These are phyloP conservation scores for Cliona cf. orientalis DNA, from an alignment of 37 sponge, comb jelly and placozoan species.

Conservation along the genomic window DNA sequence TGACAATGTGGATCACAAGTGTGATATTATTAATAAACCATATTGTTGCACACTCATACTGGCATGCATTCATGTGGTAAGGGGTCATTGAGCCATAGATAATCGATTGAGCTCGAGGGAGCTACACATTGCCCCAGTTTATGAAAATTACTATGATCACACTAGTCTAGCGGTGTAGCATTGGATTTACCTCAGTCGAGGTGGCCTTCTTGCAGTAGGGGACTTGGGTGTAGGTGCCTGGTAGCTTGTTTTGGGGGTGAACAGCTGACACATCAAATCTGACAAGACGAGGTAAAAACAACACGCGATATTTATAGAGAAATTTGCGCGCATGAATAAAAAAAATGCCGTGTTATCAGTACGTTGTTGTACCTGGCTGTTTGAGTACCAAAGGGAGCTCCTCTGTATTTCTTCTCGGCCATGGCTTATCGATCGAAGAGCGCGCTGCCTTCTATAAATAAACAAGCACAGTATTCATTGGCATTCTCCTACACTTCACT, in stretches of 20 bases:
- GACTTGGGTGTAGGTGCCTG: constrained; percentile 95
- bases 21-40: not conserved
- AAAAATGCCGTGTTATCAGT: not conserved
- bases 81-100: not conserved
- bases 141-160: not conserved
- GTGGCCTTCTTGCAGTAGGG: constrained; percentile 93
- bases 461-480: too few species aligned
- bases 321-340: not conserved
- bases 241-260: constrained; percentile 93
- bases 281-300: not conserved
- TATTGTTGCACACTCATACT: not conserved
- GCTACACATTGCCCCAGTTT: not conserved
- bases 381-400: constrained; percentile 95
- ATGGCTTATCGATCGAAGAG: constrained; percentile 22
- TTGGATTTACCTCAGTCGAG: constrained; percentile 78
- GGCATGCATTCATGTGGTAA: not conserved
- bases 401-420: constrained; percentile 75
- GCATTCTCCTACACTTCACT: too few species aligned
- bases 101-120: not conserved
- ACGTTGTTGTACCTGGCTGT: constrained; percentile 66
- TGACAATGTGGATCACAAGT: constrained; percentile 4
- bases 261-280: constrained; percentile 96
- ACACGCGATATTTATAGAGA: not conserved
- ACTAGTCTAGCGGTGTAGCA: too few species aligned
- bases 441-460: too few species aligned